Percentiles rank a stretch among this genome's conserved stretches.
These are phyloP conservation scores for Leuciscus waleckii DNA, from an alignment of 2,797 vertebrate genomes.

Conservation along the genomic window DNA sequence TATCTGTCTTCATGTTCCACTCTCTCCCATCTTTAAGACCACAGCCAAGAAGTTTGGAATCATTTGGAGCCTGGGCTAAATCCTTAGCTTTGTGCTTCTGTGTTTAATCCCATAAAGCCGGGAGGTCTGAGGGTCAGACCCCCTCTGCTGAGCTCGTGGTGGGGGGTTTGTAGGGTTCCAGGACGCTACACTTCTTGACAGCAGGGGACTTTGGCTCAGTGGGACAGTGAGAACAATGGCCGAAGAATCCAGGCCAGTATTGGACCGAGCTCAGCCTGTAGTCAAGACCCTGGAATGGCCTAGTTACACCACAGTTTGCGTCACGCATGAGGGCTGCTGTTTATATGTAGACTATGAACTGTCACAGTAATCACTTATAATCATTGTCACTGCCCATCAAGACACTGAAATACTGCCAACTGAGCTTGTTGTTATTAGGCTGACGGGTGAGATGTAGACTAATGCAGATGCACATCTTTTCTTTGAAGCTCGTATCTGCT, in stretches of 20 bases:
- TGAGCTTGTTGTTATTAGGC: neutral
- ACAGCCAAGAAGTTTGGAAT: conserved; percentile 23
- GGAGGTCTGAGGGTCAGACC: neutral
- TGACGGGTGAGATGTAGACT: conserved; percentile 7
- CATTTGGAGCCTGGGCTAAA: conserved; percentile 38
- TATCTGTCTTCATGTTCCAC: neutral
- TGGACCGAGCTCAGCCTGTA: conserved; percentile 47
- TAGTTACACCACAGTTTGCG: conserved; percentile 25
- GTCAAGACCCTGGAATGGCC: conserved; percentile 52
- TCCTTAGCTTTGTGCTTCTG: conserved; percentile 49
- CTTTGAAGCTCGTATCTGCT: conserved; percentile 28
- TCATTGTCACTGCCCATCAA: conserved; percentile 49
- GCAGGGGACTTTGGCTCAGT: conserved; percentile 44
- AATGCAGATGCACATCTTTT: neutral
- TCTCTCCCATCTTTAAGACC: conserved; percentile 6
- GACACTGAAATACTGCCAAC: neutral
- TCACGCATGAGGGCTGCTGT: conserved; percentile 19
- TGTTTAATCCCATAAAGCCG: conserved; percentile 36
- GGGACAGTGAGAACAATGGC: conserved; percentile 64
- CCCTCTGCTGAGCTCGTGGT: conserved; percentile 34
- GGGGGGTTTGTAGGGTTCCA: conserved; percentile 58
- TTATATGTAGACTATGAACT: conserved; percentile 21
- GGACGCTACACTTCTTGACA: conserved; percentile 56
- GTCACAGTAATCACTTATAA: conserved; percentile 27
- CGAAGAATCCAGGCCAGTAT: conserved; percentile 55